phyloP scores from a whole-genome alignment of 53 echinoderm and acorn worm species.

The Temnopleurus reevesii region DNA sequence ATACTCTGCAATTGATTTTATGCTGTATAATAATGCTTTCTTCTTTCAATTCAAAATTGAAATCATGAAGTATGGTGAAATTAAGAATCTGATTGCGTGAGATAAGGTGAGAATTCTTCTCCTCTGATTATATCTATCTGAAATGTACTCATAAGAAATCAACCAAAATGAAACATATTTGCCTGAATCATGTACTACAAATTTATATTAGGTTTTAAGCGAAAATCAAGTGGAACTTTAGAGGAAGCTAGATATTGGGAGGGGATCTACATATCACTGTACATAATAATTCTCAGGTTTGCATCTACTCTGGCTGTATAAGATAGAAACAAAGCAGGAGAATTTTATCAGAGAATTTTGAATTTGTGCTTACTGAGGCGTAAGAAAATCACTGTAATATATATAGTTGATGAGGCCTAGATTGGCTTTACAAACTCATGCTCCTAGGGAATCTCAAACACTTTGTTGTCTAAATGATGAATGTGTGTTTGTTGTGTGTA shows the following conservation, averaged over 20 bases:
- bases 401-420: background rate
- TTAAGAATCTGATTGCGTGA: background rate
- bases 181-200: slow-evolving; percentile 50
- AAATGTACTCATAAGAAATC: background rate
- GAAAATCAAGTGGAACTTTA: background rate
- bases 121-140: background rate
- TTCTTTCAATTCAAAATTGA: background rate
- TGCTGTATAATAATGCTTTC: background rate
- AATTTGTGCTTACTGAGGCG: background rate
- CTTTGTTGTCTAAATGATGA: slow-evolving; percentile 20
- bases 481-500: slow-evolving; percentile 6
- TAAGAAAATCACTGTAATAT: slow-evolving; percentile 5
- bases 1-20: background rate
- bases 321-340: slow-evolving; percentile 15
- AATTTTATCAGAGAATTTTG: slow-evolving; percentile 21
- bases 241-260: background rate
- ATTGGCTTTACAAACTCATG: background rate
- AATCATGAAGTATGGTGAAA: slow-evolving; percentile 17
- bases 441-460: background rate
- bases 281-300: slow-evolving; percentile 43
- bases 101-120: background rate
- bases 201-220: slow-evolving; percentile 12
- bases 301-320: background rate
- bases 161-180: slow-evolving; percentile 36
- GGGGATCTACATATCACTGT: slow-evolving; percentile 22